Conservation (phyloP, 2,113 vertebrate genomes). For the Prinia subflava region DNA sequence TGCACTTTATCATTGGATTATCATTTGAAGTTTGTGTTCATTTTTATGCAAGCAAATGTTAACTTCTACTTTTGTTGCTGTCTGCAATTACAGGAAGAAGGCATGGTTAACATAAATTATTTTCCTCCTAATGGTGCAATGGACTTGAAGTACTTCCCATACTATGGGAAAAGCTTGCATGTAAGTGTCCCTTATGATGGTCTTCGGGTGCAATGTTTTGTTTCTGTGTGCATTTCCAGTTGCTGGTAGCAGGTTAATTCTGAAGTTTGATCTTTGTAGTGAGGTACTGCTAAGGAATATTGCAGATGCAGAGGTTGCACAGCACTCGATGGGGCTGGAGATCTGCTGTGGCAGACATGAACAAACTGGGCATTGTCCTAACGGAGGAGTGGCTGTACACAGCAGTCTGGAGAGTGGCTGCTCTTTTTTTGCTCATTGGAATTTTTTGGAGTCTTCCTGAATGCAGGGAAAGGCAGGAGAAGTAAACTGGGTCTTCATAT, state of each 20-base stretch:
- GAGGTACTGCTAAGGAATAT: neutral
- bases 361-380: neutral
- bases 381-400: neutral
- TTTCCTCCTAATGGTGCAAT: conserved; percentile 81
- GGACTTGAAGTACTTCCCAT: conserved; percentile 95
- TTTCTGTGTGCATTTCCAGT: neutral
- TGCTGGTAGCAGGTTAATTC: neutral
- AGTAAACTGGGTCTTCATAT: neutral
- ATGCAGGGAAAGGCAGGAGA: neutral
- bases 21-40: neutral
- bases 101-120: conserved; percentile 70
- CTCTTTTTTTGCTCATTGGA: neutral
- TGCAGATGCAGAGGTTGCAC: neutral
- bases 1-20: neutral
- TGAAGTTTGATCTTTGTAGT: neutral
- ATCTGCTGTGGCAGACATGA: neutral
- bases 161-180: conserved; percentile 91
- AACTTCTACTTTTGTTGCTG: neutral
- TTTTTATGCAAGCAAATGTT: neutral
- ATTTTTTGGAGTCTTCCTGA: neutral
- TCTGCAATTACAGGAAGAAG: conserved; percentile 74
- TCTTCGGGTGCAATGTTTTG: neutral
- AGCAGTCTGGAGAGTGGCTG: neutral
- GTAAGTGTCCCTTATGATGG: conserved; percentile 78
- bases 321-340: neutral